These are phyloP conservation scores for Mormyrus proboscirostris DNA, from an alignment of 2,797 vertebrate species.

Conservation along the genomic window DNA sequence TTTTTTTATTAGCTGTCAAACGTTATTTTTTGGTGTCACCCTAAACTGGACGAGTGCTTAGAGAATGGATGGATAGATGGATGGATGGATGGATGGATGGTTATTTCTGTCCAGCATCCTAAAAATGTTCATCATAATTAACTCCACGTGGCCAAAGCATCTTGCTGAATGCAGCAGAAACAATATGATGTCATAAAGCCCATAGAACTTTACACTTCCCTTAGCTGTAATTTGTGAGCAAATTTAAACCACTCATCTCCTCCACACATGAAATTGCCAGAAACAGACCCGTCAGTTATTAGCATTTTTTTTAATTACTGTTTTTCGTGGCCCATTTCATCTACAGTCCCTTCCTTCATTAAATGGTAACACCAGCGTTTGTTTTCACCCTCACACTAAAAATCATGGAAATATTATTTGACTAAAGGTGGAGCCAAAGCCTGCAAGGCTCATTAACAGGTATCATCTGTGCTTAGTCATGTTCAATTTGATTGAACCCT, in stretches of 20 bases:
- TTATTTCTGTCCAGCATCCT: neutral
- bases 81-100: neutral
- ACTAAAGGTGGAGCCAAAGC: neutral
- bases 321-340: neutral
- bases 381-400: neutral
- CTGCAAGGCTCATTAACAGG: neutral
- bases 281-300: neutral
- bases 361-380: neutral
- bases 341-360: neutral
- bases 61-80: neutral
- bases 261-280: neutral
- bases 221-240: neutral
- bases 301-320: neutral
- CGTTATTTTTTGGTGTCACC: neutral
- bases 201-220: neutral
- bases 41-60: neutral
- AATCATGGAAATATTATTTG: neutral
- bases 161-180: neutral
- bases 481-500: constrained; percentile 16
- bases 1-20: neutral
- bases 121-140: neutral
- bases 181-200: neutral
- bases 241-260: neutral
- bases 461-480: neutral
- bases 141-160: neutral